Conservation (phyloP, 2,888 invertebrate genomes). For the Ectropis crepuscularia region DNA sequence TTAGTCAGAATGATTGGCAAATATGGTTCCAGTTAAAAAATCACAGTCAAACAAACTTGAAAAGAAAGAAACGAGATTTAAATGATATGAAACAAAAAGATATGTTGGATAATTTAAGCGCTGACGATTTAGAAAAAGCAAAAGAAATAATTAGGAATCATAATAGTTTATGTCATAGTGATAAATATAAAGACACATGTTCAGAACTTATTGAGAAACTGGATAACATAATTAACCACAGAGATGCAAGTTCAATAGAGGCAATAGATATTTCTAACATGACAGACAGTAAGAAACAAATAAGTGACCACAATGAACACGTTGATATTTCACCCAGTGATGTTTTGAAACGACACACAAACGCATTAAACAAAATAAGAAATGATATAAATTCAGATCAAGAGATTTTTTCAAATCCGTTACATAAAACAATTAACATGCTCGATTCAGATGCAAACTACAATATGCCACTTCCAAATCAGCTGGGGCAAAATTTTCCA, state of each 20-base stretch:
- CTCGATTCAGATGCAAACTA: too few species aligned
- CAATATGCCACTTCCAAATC: too few species aligned
- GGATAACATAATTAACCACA: conserved; percentile 44
- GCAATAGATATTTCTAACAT: conserved; percentile 28
- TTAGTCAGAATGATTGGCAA: conserved; percentile 53
- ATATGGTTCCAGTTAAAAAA: conserved; percentile 60
- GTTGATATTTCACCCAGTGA: conserved; percentile 41
- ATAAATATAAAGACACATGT: conserved; percentile 61
- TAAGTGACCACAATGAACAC: conserved; percentile 11
- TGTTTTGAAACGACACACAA: conserved; percentile 55
- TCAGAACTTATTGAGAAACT: conserved; percentile 64
- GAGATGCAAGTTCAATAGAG: conserved; percentile 26
- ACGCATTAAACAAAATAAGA: conserved; percentile 37
- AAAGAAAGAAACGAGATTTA: conserved; percentile 55
- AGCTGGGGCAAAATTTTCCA: too few species aligned
- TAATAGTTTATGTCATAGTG: conserved; percentile 61
- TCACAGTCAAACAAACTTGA: conserved; percentile 38
- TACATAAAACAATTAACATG: too few species aligned
- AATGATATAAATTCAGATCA: conserved; percentile 43
- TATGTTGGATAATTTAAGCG: conserved; percentile 49
- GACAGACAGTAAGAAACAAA: conserved; percentile 23
- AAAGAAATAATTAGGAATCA: conserved; percentile 67
- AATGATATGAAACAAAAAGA: conserved; percentile 26
- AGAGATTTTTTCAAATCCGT: not conserved
- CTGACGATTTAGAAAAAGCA: conserved; percentile 57